Conservation (phyloP, 2,888 invertebrate genomes). For the Anorthoa munda region DNA sequence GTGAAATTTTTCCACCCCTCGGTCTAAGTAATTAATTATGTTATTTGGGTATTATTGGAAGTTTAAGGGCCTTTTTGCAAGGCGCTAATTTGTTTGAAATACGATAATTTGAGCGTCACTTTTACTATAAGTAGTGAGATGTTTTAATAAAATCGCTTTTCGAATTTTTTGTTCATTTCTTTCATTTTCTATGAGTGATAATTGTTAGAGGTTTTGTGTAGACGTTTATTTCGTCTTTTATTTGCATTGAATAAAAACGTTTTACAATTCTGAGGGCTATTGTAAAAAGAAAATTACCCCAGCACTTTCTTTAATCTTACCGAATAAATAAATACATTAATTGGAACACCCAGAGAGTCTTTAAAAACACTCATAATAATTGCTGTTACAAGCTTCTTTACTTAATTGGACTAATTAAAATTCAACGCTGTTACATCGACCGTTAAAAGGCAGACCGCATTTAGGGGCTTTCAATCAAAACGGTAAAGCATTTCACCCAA, state of each 20-base stretch:
- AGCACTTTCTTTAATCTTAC: conserved; percentile 2
- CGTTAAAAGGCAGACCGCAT: conserved; percentile 65
- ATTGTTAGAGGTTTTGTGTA: not conserved
- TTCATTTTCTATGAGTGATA: conserved; percentile 11
- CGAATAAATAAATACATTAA: conserved; percentile 24
- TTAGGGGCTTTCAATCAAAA: conserved; percentile 73
- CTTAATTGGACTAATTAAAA: conserved; percentile 67
- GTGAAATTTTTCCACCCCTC: conserved; percentile 73
- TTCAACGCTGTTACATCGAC: conserved; percentile 61
- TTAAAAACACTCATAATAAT: conserved; percentile 44
- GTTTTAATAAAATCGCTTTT: conserved; percentile 41
- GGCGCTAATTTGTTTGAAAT: conserved; percentile 71
- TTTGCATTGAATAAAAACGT: not conserved
- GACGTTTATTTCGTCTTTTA: not conserved
- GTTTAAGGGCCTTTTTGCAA: conserved; percentile 69
- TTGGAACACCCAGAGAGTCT: conserved; percentile 43
- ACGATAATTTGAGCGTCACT: conserved; percentile 64
- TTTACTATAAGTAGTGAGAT: conserved; percentile 50
- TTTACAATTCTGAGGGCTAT: not conserved
- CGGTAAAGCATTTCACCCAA: conserved; percentile 76
- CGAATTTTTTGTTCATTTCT: conserved; percentile 1
- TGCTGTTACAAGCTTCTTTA: conserved; percentile 53
- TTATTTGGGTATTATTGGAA: conserved; percentile 78
- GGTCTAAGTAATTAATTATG: conserved; percentile 81
- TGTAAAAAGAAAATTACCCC: not conserved